A percentile compares a stretch with the other conserved stretches of the same genome.
Evolutionary conservation across 2,888 invertebrate genomes (phyloP).

Genomic region (Cephus runcator): DNA sequence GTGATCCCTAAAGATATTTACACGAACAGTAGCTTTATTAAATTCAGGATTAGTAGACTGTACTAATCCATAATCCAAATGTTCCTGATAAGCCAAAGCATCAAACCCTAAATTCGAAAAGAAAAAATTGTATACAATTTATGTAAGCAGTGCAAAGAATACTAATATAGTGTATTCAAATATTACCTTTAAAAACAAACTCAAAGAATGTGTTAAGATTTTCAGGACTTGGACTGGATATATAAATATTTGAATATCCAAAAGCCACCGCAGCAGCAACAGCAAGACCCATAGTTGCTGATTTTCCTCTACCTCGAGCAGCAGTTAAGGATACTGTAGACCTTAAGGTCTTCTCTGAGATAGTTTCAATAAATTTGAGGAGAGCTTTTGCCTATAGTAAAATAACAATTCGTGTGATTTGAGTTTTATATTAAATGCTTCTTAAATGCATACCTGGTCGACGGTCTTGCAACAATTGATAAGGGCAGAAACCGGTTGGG

Average conservation of each 20-base stretch:
- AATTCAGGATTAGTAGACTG: conserved; percentile 96
- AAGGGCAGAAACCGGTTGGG: conserved; percentile 91
- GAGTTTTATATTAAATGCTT: not conserved
- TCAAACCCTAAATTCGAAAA: conserved; percentile 74
- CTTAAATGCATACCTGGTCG: conserved; percentile 74
- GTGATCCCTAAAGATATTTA: conserved; percentile 90
- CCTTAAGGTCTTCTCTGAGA: conserved; percentile 89
- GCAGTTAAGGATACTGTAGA: conserved; percentile 96
- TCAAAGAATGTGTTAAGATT: conserved; percentile 98
- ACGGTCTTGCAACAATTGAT: conserved; percentile 90
- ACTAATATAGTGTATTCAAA: conserved; percentile 5
- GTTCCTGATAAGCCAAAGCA: conserved; percentile 93
- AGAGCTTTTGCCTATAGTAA: conserved; percentile 80
- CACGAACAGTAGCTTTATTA: conserved; percentile 93
- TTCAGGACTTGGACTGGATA: conserved; percentile 98
- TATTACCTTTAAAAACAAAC: conserved; percentile 88
- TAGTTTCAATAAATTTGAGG: conserved; percentile 91
- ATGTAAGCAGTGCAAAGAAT: not conserved
- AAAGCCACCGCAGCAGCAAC: conserved; percentile 88
- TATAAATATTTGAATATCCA: conserved; percentile 93
- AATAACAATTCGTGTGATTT: conserved; percentile 9
- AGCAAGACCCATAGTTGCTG: conserved; percentile 94
- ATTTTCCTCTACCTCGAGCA: conserved; percentile 97
- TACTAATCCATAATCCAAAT: conserved; percentile 93
- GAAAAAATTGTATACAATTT: not conserved